Evolutionary conservation across 2,797 vertebrate genomes (phyloP).

Genomic region (Hemitrygon akajei): DNA sequence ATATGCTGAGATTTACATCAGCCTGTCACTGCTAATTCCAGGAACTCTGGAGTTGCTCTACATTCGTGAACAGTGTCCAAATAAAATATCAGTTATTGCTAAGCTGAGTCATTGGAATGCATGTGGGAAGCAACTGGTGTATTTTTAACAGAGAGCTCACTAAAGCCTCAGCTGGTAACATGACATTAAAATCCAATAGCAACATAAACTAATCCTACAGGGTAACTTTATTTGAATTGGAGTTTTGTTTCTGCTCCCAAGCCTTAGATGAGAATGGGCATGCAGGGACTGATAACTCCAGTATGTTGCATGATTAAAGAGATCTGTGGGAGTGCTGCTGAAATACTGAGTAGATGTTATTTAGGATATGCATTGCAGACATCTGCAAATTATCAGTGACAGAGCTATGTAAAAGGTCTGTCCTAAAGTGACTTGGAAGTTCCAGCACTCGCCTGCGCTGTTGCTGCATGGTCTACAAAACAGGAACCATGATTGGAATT

Average conservation of each 20-base stretch:
- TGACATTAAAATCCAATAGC: conserved; percentile 32
- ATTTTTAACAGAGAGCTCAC: conserved; percentile 31
- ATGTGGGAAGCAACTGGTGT: conserved; percentile 30
- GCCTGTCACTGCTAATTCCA: conserved; percentile 30
- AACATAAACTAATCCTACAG: conserved; percentile 26
- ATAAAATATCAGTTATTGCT: conserved; percentile 31
- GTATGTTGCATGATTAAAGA: conserved; percentile 25
- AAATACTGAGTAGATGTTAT: conserved; percentile 15
- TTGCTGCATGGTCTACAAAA: neutral
- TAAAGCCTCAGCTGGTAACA: conserved; percentile 30
- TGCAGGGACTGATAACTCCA: neutral
- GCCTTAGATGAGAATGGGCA: conserved; percentile 1
- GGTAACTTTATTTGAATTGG: conserved; percentile 28
- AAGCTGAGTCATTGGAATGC: conserved; percentile 34
- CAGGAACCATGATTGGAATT: neutral
- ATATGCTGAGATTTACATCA: conserved; percentile 24
- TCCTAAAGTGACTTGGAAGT: neutral
- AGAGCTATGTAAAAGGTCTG: neutral
- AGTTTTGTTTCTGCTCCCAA: conserved; percentile 12
- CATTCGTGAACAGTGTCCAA: conserved; percentile 13
- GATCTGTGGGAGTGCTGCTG: conserved; percentile 8
- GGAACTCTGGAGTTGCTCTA: conserved; percentile 3
- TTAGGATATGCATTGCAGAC: neutral
- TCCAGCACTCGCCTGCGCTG: neutral
- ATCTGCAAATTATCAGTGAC: conserved; percentile 18